Evolutionary conservation across 2,888 invertebrate genomes (phyloP), one percentile per base, ranked within the genome.

Genomic region (Amiota minor): DNA sequence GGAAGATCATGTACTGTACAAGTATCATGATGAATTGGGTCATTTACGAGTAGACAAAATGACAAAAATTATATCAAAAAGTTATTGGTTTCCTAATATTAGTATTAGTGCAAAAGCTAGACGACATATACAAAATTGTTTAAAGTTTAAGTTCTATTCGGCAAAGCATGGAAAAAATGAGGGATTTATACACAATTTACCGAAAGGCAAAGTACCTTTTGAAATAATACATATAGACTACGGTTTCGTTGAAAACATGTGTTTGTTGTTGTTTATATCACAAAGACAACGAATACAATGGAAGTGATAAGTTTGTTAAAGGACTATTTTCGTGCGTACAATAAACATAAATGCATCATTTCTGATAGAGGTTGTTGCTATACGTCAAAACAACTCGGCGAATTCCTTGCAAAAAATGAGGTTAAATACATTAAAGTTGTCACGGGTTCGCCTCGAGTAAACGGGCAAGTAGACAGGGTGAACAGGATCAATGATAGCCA

Each of bases 11-110:
- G 20, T 75, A n/a, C 53, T 73, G 10, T 16, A 62, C 20, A 75
- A 71, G 11, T 59, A 70, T 56, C 75, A 73, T 55, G 70, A 75
- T 62, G 20, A 46, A 46, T 53, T 73, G 18, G 71, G 72, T 18
- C 72, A 75, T 69, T 16, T 73, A 9, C 68, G 71, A 18, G 45
- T 45, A 45, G 71, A 71, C n/a, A 75, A 75, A 68, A 35, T 20
- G 14, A 16, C 50, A 18, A 20, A 74, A 10, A 3, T 50, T 49
- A 69, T 74, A 14, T 56, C 55, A 14, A 65, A 69, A 67, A 67
- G 49, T 47, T 75, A 75, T 71, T 72, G 71, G 71, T 75, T 75
- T 68, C 75, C 72, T 1, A 53, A 73, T 10, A 9, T 75, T 35
- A 67, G 50, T 1, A 9, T 75, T 35, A 67, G 50, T 1, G 50